Percentiles rank a stretch among this genome's conserved stretches.
Evolutionary conservation across 2,113 vertebrate species (phyloP).

Genomic region (Ondatra zibethicus): DNA sequence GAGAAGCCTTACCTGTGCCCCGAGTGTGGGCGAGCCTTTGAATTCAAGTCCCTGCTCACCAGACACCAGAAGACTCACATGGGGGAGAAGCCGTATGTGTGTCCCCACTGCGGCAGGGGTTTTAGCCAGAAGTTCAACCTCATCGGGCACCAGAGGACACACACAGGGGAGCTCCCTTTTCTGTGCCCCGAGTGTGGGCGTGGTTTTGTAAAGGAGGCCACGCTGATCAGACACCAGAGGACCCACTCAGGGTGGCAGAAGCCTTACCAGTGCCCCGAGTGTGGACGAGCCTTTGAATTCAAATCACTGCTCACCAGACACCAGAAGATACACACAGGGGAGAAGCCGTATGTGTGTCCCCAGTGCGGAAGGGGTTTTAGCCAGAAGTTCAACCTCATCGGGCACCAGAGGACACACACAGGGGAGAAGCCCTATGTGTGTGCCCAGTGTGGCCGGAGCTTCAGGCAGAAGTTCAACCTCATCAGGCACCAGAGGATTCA

Average conservation of each 20-base stretch:
- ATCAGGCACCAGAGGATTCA: neutral
- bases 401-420: neutral
- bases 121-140: neutral
- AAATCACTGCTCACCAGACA: neutral
- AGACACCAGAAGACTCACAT: neutral
- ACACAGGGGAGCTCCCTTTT: neutral
- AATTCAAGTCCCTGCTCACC: neutral
- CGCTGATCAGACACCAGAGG: neutral
- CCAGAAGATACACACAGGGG: neutral
- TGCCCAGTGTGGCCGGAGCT: neutral
- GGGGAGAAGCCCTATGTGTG: neutral
- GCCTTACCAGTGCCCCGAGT: neutral
- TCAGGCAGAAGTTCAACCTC: neutral
- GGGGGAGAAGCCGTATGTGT: neutral
- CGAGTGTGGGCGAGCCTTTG: neutral
- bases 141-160: neutral
- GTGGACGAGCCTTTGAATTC: neutral
- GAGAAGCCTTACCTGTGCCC: neutral
- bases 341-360: neutral
- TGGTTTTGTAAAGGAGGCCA: neutral
- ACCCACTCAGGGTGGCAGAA: neutral
- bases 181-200: neutral
- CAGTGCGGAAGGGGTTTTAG: neutral
- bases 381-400: constrained; percentile 18
- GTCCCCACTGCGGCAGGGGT: neutral